A percentile compares a stretch with the other conserved stretches of the same genome.
Conservation (phyloP, 2,113 vertebrate genomes). For the Brevimyrus niger region DNA sequence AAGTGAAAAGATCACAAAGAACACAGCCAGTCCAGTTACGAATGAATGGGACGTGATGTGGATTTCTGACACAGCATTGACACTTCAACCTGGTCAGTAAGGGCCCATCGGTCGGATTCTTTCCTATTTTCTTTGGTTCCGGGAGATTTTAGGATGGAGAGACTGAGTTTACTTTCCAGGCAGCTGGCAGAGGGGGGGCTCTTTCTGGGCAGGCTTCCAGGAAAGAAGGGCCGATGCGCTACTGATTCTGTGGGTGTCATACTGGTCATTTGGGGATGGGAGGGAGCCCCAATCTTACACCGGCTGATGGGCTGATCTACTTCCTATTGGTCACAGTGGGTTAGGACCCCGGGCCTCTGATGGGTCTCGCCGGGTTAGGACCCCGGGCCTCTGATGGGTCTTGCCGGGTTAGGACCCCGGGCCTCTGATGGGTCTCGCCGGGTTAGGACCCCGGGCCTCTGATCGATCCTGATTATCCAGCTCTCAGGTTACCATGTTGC, state of each 20-base stretch:
- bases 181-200: not conserved
- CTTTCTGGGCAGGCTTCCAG: not conserved
- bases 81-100: not conserved
- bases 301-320: too few relatives aligned
- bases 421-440: too few relatives aligned
- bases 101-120: not conserved
- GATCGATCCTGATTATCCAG: too few relatives aligned
- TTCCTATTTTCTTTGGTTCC: not conserved
- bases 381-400: too few relatives aligned
- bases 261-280: not conserved
- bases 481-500: not conserved
- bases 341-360: not conserved
- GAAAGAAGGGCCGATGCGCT: not conserved
- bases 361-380: too few relatives aligned
- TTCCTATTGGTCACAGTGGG: too few relatives aligned
- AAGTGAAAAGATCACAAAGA: not conserved
- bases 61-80: not conserved
- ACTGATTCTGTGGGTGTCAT: not conserved
- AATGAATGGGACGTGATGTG: not conserved
- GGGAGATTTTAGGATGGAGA: not conserved
- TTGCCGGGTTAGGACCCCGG: too few relatives aligned
- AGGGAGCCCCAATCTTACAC: not conserved
- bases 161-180: not conserved
- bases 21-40: not conserved
- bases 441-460: too few relatives aligned